phyloP scores from a whole-genome alignment of 1,140 invertebrate genomes.

The Ceratina australensis region DNA sequence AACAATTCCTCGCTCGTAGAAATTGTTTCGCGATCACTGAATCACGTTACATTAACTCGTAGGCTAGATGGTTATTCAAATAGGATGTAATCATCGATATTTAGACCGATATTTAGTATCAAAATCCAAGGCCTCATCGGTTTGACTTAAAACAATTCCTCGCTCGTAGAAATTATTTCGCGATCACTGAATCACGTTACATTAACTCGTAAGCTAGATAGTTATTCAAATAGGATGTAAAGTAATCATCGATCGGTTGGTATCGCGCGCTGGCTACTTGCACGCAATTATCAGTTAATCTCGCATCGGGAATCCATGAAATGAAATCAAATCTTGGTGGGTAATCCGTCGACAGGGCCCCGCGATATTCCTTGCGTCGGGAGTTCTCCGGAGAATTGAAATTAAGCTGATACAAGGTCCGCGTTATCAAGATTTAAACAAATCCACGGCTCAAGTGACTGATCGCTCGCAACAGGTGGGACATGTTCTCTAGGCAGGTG shows the following conservation, averaged over 20 bases:
- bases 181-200: no score
- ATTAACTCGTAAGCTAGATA: not conserved
- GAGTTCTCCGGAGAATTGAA: slow-evolving; percentile 60
- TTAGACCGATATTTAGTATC: no score
- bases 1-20: no score
- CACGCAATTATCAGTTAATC: slow-evolving; percentile 39
- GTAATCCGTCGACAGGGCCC: slow-evolving; percentile 39
- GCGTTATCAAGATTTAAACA: slow-evolving; percentile 74
- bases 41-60: no score
- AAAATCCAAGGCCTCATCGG: no score
- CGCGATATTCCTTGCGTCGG: slow-evolving; percentile 62
- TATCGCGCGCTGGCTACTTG: slow-evolving; percentile 10
- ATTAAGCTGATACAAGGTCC: slow-evolving; percentile 64
- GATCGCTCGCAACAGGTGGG: slow-evolving; percentile 77
- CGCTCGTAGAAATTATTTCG: no score
- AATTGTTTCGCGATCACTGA: no score
- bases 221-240: not conserved
- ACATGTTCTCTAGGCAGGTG: slow-evolving; percentile 72
- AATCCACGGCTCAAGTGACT: slow-evolving; percentile 73
- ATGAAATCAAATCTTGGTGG: slow-evolving; percentile 17
- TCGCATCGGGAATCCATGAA: slow-evolving; percentile 18
- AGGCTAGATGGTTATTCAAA: no score
- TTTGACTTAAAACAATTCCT: no score
- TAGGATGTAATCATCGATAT: no score
- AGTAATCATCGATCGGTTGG: not conserved